phyloP scores from a whole-genome alignment of 2,888 invertebrate genomes.

The Dilophus febrilis region DNA sequence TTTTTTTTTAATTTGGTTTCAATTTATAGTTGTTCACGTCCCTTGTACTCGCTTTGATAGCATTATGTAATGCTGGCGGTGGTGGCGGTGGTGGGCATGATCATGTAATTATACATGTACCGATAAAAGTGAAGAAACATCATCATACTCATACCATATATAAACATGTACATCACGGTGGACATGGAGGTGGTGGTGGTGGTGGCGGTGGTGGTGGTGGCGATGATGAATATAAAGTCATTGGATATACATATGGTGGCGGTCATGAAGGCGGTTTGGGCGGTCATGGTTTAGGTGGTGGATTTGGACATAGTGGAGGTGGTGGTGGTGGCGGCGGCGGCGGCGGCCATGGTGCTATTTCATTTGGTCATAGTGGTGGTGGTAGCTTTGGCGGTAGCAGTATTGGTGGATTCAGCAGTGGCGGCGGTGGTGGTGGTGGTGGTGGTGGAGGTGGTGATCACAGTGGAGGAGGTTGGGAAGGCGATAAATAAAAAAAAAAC shows the following conservation, averaged over 20 bases:
- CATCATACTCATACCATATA: constrained; percentile 64
- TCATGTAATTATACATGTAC: constrained; percentile 63
- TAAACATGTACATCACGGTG: constrained; percentile 50
- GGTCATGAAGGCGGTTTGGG: not conserved
- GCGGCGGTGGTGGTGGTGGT: not conserved
- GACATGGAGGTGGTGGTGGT: constrained; percentile 27
- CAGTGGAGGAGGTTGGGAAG: not conserved
- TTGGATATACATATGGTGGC: not conserved
- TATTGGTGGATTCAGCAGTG: not conserved
- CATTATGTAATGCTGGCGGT: constrained; percentile 24
- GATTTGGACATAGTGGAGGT: too few species aligned
- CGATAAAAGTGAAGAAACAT: constrained; percentile 55
- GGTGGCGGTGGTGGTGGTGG: not conserved
- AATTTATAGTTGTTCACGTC: constrained; percentile 15
- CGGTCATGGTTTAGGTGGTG: not conserved
- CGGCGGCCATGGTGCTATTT: too few species aligned
- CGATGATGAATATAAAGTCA: not conserved
- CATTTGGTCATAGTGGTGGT: not conserved
- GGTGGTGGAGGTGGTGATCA: not conserved
- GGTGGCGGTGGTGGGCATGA: constrained; percentile 40
- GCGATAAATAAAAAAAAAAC: not conserved
- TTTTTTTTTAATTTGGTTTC: constrained; percentile 11
- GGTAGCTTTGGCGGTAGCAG: not conserved
- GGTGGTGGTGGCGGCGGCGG: too few species aligned
- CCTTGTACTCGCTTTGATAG: constrained; percentile 30